Evolutionary conservation across 2,888 invertebrate species (phyloP).

Genomic region (Heliconius erato): DNA sequence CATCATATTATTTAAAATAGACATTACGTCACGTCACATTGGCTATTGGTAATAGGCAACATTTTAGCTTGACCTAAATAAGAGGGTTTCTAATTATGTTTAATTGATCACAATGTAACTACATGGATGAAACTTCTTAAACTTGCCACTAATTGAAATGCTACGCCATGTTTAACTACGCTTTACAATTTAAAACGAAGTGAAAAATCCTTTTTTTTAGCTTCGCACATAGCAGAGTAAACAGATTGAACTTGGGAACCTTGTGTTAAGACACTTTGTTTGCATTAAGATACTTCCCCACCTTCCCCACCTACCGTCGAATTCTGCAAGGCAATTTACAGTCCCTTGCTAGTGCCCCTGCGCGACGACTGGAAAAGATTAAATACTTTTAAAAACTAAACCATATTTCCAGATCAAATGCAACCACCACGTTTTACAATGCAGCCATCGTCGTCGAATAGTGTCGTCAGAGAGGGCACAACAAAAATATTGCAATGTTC

Average conservation of each 20-base stretch:
- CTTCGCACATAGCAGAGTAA: too few relatives aligned
- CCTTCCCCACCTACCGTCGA: too few relatives aligned
- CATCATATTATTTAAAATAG: slow-evolving; percentile 4
- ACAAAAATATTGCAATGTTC: slow-evolving; percentile 97
- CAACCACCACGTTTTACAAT: slow-evolving; percentile 95
- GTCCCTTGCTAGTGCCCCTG: too few relatives aligned
- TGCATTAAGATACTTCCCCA: too few relatives aligned
- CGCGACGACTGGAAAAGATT: too few relatives aligned
- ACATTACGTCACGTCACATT: background rate
- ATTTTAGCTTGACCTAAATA: background rate
- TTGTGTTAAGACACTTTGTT: too few relatives aligned
- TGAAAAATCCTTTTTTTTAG: background rate
- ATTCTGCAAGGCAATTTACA: too few relatives aligned
- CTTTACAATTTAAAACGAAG: background rate
- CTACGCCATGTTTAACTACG: background rate
- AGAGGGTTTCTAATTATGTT: slow-evolving; percentile 7
- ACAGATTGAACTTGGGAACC: too few relatives aligned
- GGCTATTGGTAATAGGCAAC: background rate
- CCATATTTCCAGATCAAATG: slow-evolving; percentile 82
- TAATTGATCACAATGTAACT: slow-evolving; percentile 12
- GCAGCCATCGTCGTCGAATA: slow-evolving; percentile 94
- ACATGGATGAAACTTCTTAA: background rate
- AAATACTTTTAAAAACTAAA: too few relatives aligned
- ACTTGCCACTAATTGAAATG: background rate
- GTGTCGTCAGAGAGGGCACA: slow-evolving; percentile 94